phyloP scores from a whole-genome alignment of 64 coral and sea anemone species.

The Actinia equina region DNA sequence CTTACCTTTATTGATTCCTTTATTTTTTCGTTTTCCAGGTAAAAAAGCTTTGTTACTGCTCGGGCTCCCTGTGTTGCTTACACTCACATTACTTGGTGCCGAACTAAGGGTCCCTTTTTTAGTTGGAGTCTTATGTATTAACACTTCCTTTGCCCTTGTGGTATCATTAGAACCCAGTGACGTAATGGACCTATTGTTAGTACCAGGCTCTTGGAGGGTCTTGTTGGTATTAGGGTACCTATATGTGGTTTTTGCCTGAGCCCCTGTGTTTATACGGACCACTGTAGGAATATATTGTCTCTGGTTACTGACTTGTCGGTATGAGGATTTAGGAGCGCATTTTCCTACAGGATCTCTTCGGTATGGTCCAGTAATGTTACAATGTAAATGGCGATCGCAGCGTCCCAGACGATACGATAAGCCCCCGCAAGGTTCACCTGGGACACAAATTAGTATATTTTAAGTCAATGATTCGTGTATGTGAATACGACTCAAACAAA shows the following conservation, averaged over 20 bases:
- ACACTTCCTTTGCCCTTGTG: not conserved
- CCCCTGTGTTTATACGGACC: not conserved
- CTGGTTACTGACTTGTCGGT: not conserved
- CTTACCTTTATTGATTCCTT: constrained; percentile 1
- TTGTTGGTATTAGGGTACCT: not conserved
- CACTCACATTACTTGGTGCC: not conserved
- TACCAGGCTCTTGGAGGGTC: not conserved
- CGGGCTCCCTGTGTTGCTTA: not conserved
- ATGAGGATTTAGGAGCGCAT: not conserved
- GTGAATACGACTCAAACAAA: too few relatives aligned
- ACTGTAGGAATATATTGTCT: not conserved
- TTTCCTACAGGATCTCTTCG: constrained; percentile 19
- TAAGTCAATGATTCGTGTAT: too few relatives aligned
- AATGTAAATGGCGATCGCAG: constrained; percentile 21
- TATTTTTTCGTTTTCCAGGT: not conserved
- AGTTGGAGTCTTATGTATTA: not conserved
- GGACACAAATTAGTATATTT: not conserved
- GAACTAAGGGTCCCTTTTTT: not conserved
- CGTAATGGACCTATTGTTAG: not conserved
- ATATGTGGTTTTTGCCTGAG: not conserved
- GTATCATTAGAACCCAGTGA: not conserved
- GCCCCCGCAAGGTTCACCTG: constrained; percentile 27
- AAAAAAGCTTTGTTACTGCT: not conserved
- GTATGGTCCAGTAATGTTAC: constrained; percentile 28
- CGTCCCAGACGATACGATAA: constrained; percentile 11